These are phyloP conservation scores for Portevinia maculata DNA, from an alignment of 2,888 invertebrate genomes.

Conservation along the genomic window DNA sequence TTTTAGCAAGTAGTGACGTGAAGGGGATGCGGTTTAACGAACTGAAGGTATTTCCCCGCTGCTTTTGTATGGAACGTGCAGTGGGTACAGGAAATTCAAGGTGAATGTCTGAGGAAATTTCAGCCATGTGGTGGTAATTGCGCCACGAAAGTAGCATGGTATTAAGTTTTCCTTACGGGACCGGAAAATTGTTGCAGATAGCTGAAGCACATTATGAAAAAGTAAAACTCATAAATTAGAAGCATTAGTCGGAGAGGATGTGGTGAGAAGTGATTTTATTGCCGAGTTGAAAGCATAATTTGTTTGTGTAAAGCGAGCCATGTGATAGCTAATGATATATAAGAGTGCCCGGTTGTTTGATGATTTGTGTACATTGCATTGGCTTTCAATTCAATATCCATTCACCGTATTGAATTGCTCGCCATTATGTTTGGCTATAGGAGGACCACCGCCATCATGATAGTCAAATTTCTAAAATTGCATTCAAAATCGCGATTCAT, in stretches of 20 bases:
- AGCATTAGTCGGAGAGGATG: neutral
- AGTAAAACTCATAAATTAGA: conserved; percentile 1
- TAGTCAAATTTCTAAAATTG: no score
- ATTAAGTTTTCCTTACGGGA: neutral
- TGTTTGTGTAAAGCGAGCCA: neutral
- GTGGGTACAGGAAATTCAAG: conserved; percentile 7
- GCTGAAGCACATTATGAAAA: neutral
- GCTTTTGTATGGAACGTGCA: neutral
- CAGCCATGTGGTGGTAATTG: conserved; percentile 10
- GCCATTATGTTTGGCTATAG: no score
- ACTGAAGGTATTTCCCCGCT: conserved; percentile 9
- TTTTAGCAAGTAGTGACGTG: neutral
- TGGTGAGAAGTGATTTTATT: neutral
- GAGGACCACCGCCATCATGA: no score
- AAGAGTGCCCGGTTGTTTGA: neutral
- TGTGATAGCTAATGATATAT: conserved; percentile 4
- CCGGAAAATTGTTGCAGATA: neutral
- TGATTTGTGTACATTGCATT: no score
- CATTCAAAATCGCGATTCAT: no score
- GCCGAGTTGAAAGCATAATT: conserved; percentile 1
- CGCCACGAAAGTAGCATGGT: neutral
- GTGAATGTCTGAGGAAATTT: conserved; percentile 17
- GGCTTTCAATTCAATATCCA: no score
- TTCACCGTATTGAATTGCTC: no score
- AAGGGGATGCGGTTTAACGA: conserved; percentile 19